phyloP scores from a whole-genome alignment of 37 sponge, comb jelly and placozoan species.

The Geodia barretti region DNA sequence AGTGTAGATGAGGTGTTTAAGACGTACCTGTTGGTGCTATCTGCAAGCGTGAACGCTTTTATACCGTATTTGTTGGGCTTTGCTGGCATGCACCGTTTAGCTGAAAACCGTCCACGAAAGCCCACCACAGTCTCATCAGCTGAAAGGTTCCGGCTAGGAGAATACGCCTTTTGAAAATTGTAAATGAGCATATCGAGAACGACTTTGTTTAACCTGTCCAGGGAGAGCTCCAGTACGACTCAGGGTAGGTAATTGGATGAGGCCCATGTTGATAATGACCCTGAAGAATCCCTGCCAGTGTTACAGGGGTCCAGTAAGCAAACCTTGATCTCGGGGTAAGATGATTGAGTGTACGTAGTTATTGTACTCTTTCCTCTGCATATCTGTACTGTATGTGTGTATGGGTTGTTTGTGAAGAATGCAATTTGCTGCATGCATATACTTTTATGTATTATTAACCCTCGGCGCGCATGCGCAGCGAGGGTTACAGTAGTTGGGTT shows the following conservation, averaged over 20 bases:
- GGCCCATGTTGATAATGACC: slow-evolving; percentile 13
- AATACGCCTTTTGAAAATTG: not conserved
- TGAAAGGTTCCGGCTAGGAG: not conserved
- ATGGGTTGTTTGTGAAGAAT: too few species aligned
- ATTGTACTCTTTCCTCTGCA: not conserved
- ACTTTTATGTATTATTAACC: too few species aligned
- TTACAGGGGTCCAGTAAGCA: not conserved
- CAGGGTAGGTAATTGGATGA: not conserved
- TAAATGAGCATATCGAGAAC: slow-evolving; percentile 5
- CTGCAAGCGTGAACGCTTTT: slow-evolving; percentile 34
- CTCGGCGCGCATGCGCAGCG: too few species aligned
- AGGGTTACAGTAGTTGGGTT: too few species aligned
- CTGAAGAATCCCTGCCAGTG: not conserved
- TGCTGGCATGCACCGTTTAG: slow-evolving; percentile 28
- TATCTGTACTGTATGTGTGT: too few species aligned
- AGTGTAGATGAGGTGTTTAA: slow-evolving; percentile 20
- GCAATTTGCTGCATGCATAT: too few species aligned
- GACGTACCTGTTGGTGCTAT: slow-evolving; percentile 23
- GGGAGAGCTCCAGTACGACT: slow-evolving; percentile 15
- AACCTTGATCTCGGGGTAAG: not conserved
- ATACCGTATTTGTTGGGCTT: slow-evolving; percentile 37
- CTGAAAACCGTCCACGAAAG: slow-evolving; percentile 23
- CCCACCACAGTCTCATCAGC: slow-evolving; percentile 35
- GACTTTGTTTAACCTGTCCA: not conserved
- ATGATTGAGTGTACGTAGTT: not conserved